phyloP scores from a whole-genome alignment of 2,888 invertebrate genomes.

The Drosophila conformis region DNA sequence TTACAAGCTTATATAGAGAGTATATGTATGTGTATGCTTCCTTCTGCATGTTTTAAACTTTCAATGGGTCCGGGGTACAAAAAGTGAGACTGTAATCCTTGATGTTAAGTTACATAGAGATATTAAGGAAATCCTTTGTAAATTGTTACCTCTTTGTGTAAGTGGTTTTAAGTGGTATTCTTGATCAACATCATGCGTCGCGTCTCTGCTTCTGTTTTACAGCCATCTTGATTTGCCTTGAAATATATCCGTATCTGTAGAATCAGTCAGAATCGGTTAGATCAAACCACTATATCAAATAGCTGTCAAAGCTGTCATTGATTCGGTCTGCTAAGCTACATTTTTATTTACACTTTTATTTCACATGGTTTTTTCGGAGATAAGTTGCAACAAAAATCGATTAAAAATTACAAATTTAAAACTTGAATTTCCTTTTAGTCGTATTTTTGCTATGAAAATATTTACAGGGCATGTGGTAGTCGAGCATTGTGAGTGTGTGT shows the following conservation, averaged over 20 bases:
- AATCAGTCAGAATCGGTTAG: background rate
- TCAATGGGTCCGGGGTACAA: background rate
- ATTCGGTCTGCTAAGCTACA: background rate
- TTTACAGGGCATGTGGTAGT: conserved; percentile 6
- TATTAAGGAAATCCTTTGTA: background rate
- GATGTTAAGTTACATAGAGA: background rate
- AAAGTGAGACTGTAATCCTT: background rate
- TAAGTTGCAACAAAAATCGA: background rate
- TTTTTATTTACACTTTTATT: background rate
- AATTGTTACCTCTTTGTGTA: background rate
- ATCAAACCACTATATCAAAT: background rate
- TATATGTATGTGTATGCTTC: background rate
- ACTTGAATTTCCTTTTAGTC: background rate
- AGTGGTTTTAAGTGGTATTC: background rate
- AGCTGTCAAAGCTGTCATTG: background rate
- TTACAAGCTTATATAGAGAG: background rate
- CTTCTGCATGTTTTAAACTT: background rate
- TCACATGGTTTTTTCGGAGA: background rate
- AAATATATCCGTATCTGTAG: background rate
- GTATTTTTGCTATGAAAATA: background rate
- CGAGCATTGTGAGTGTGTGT: background rate
- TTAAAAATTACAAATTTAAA: background rate
- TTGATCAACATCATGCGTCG: background rate
- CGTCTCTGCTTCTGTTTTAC: background rate
- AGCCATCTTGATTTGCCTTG: background rate